These are phyloP conservation scores for Clarias macrocephalus DNA, from an alignment of 2,113 vertebrate genomes.

Conservation along the genomic window DNA sequence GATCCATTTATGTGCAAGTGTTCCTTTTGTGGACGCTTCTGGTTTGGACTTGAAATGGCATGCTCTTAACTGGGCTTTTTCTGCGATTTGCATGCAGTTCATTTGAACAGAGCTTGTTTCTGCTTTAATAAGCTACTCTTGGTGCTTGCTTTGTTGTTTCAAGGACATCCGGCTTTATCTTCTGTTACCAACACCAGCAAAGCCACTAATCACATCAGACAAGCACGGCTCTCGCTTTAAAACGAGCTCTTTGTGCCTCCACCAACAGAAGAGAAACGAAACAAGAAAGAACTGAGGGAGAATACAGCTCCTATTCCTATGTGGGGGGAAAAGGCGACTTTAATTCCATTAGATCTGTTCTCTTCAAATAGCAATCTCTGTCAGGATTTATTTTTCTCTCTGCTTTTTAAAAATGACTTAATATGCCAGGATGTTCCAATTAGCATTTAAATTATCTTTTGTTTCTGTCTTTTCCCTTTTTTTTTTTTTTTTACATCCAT, in stretches of 20 bases:
- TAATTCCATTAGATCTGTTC: constrained; percentile 70
- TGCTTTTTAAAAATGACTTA: constrained; percentile 71
- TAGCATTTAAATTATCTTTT: constrained; percentile 77
- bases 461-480: constrained; percentile 69
- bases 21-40: constrained; percentile 37
- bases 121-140: constrained; percentile 64
- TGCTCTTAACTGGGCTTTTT: constrained; percentile 50
- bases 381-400: constrained; percentile 72
- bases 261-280: constrained; percentile 43
- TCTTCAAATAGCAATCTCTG: constrained; percentile 69
- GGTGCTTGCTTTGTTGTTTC: constrained; percentile 59
- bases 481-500: constrained; percentile 73
- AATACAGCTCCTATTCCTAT: constrained; percentile 36
- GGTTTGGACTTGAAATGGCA: constrained; percentile 52
- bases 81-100: constrained; percentile 55
- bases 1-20: constrained; percentile 37
- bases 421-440: constrained; percentile 73
- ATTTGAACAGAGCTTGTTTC: constrained; percentile 55
- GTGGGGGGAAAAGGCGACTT: constrained; percentile 43
- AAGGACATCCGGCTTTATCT: constrained; percentile 62
- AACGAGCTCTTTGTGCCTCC: constrained; percentile 57
- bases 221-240: constrained; percentile 53
- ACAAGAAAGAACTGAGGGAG: constrained; percentile 40
- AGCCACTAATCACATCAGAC: constrained; percentile 65
- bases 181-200: constrained; percentile 55